Evolutionary conservation across 2,113 vertebrate species (phyloP).

Genomic region (Columbina picui): DNA sequence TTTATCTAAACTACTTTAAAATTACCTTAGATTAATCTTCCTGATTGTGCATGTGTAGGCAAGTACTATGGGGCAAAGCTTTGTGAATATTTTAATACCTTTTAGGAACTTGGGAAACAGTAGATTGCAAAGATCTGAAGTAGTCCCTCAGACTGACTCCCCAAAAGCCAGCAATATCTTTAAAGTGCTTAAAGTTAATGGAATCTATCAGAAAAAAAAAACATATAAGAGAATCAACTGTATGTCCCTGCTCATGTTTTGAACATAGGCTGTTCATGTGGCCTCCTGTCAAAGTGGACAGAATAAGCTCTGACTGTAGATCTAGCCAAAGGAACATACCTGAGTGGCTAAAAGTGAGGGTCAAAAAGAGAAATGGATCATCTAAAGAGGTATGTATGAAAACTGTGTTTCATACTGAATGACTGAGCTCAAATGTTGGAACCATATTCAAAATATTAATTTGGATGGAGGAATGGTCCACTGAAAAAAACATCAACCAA

Average conservation of each 20-base stretch:
- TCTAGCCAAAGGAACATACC: not conserved
- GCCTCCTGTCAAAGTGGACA: not conserved
- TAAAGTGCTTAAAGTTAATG: not conserved
- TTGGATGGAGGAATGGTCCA: not conserved
- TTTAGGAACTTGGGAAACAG: not conserved
- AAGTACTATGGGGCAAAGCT: not conserved
- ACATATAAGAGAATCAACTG: not conserved
- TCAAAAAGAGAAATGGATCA: not conserved
- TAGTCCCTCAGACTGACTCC: not conserved
- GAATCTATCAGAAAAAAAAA: not conserved
- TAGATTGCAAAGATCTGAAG: not conserved
- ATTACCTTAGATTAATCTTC: not conserved
- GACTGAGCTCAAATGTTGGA: not conserved
- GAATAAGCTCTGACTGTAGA: not conserved
- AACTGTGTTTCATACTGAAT: not conserved
- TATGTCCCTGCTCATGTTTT: not conserved
- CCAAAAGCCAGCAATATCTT: not conserved
- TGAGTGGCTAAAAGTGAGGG: not conserved
- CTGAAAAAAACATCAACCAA: not conserved
- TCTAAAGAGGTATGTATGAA: not conserved
- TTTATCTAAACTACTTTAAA: conserved; percentile 23
- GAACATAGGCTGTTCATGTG: not conserved
- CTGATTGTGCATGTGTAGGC: not conserved
- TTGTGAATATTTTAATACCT: not conserved
- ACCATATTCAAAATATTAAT: not conserved